Evolutionary conservation across 2,888 invertebrate genomes (phyloP), one percentile per base, ranked within the genome.

Genomic region (Lithophane semibrunnea): DNA sequence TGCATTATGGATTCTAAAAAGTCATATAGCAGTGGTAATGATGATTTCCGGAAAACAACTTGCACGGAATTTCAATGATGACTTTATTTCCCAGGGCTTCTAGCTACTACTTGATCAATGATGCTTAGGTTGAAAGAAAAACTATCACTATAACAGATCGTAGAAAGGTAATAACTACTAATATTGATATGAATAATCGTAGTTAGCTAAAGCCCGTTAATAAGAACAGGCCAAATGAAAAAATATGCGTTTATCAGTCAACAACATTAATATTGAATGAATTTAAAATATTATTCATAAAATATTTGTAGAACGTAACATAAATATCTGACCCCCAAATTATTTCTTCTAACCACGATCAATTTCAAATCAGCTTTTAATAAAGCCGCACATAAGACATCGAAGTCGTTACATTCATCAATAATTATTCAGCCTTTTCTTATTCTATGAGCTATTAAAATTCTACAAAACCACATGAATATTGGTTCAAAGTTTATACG

Each of bases 401-500:
- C 7, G 52, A 75, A 72, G 13, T 69, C 73, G 21, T 44, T 24
- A 73, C 47, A 76, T 75, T 72, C 12, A 77, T 61, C 60, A 73
- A 69, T 52, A 75, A 84, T 76, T 77, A 68, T 77, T 72, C 65
- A 70, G 21, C 42, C 67, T 10, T 72, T 79, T 73, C 18, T 75
- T 72, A 76, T 61, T 60, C 63, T 56, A 64, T 76, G 78, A 63
- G 42, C 82, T 77, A 81, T 86, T 75, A 82, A 70, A 49, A 78
- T 82, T 67, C 70, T 69, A 78, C 66, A 54, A 75, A 80, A 76
- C 70, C 65, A 75, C 52, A 79, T 78, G 56, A 72, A 77, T 83
- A 75, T 80, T 74, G 42, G 73, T 73, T 84, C 66, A 69, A 75
- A 80, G 77, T 80, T 71, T 54, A 76, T 68, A 72, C 79, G 79